Evolutionary conservation across 2,797 vertebrate species (phyloP).

Genomic region (Ceryle rudis): DNA sequence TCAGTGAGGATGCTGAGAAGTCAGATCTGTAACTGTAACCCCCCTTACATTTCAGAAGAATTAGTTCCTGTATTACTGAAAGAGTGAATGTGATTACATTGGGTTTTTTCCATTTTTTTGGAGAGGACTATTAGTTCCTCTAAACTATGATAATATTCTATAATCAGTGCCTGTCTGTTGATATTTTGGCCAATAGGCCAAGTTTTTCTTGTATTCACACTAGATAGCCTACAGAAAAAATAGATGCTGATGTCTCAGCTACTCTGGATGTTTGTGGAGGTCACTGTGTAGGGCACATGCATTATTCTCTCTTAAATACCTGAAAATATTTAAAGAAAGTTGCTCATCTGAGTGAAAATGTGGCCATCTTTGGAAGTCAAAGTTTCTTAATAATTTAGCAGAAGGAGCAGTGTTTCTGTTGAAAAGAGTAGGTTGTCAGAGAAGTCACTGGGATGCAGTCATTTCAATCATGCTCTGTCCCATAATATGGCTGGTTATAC

Average conservation of each 20-base stretch:
- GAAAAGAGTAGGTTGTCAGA: neutral
- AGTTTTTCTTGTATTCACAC: neutral
- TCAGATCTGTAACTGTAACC: no score
- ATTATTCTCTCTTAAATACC: neutral
- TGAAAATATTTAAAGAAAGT: neutral
- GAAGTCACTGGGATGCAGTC: neutral
- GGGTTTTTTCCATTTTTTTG: neutral
- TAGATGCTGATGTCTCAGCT: neutral
- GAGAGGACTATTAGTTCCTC: neutral
- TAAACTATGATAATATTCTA: neutral
- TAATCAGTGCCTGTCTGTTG: neutral
- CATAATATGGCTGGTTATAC: neutral
- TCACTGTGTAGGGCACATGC: accelerated
- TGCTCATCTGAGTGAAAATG: neutral
- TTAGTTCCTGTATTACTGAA: no score
- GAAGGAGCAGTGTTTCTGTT: neutral
- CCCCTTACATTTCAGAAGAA: no score
- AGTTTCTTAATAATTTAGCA: neutral
- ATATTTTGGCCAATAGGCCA: neutral
- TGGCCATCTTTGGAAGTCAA: neutral
- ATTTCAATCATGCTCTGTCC: neutral
- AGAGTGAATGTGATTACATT: neutral
- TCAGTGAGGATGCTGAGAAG: no score
- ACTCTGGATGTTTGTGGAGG: neutral
- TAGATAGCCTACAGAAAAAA: neutral